Conservation (phyloP, 2,888 invertebrate species). For the Ophion ellenae region DNA sequence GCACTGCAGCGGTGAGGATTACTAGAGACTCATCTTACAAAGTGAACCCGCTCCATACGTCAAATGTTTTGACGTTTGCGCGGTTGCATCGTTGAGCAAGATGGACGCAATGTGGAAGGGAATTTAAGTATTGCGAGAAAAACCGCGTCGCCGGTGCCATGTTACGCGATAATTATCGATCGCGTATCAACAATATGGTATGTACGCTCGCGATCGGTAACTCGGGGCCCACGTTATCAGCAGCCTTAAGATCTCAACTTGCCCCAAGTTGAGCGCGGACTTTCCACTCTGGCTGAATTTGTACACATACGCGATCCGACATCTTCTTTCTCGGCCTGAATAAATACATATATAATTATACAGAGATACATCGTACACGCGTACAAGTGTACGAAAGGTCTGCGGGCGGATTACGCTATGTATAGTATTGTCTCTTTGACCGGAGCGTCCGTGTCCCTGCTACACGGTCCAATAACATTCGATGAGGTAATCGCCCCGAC, state of each 20-base stretch:
- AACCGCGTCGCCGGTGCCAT: background rate
- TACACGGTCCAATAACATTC: too few relatives aligned
- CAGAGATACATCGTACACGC: conserved; percentile 27
- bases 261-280: conserved; percentile 81
- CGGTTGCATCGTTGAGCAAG: too few relatives aligned
- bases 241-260: conserved; percentile 77
- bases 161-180: too few relatives aligned
- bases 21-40: too few relatives aligned
- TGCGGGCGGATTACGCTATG: conserved; percentile 9
- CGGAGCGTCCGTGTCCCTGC: too few relatives aligned
- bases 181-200: background rate
- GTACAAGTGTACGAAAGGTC: background rate
- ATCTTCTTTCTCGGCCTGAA: conserved; percentile 50
- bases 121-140: background rate
- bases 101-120: too few relatives aligned
- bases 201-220: background rate
- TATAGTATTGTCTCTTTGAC: conserved; percentile 30
- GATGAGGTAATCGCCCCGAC: too few relatives aligned
- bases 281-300: conserved; percentile 73
- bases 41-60: too few relatives aligned
- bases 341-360: conserved; percentile 49
- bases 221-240: conserved; percentile 44
- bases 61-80: too few relatives aligned
- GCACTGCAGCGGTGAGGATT: background rate
- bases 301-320: conserved; percentile 59